These are phyloP conservation scores for Smutsia temminckii DNA, from an alignment of 2,797 vertebrate genomes.

Conservation along the genomic window DNA sequence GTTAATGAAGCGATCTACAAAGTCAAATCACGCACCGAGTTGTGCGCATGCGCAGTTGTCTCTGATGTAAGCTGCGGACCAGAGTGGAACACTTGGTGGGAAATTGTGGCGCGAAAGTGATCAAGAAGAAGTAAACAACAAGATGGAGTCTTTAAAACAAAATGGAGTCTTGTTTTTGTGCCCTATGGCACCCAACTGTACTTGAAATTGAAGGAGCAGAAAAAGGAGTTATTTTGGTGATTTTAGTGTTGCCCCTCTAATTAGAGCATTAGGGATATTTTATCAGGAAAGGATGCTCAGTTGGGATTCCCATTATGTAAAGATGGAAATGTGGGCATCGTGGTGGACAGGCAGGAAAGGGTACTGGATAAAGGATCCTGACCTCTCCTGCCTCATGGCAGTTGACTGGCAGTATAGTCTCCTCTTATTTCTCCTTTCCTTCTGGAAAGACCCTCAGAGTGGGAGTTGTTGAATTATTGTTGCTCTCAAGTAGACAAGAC, in stretches of 20 bases:
- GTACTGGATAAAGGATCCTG: rapidly evolving
- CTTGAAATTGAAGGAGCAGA: background rate
- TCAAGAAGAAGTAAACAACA: too few species aligned
- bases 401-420: rapidly evolving
- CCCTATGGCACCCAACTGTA: too few species aligned
- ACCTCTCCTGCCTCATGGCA: rapidly evolving
- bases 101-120: too few species aligned
- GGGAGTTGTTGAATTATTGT: background rate
- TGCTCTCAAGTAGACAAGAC: background rate
- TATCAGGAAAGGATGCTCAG: background rate
- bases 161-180: too few species aligned
- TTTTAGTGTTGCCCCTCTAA: background rate
- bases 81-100: too few species aligned
- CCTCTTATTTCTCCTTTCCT: background rate
- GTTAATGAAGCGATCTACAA: too few species aligned
- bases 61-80: too few species aligned
- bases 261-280: background rate
- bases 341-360: background rate
- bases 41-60: too few species aligned
- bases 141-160: too few species aligned
- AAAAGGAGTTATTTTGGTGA: background rate
- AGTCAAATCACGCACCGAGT: too few species aligned
- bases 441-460: background rate
- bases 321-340: background rate
- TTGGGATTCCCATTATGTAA: rapidly evolving